A percentile compares a stretch with the other conserved stretches of the same genome.
Conservation (phyloP, 2,113 vertebrate species). For the Seriola aureovittata region DNA sequence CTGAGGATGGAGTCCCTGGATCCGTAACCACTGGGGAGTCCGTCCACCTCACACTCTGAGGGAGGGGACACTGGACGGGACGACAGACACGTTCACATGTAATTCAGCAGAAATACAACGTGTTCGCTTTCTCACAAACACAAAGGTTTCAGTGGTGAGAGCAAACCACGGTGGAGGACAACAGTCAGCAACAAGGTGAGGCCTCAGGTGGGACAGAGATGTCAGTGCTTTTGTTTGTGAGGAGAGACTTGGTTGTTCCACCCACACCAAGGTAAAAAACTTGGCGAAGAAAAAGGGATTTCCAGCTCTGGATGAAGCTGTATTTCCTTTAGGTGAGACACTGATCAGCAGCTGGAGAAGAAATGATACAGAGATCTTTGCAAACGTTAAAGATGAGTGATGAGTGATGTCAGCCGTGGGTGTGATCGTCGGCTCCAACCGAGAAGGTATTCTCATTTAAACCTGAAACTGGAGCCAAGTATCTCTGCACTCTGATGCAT, state of each 20-base stretch:
- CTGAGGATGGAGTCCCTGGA: constrained; percentile 83
- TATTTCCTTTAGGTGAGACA: neutral
- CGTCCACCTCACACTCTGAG: constrained; percentile 77
- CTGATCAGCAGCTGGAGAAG: neutral
- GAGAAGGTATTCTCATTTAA: neutral
- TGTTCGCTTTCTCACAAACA: neutral
- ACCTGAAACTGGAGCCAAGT: constrained; percentile 12
- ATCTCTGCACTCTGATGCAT: neutral
- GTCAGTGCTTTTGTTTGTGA: constrained; percentile 7
- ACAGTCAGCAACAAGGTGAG: neutral
- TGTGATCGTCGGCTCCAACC: neutral
- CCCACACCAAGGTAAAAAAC: neutral
- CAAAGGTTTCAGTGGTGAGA: neutral
- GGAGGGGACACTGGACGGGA: constrained; percentile 74
- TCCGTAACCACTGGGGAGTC: constrained; percentile 72
- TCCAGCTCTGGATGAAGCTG: neutral
- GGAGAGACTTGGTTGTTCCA: neutral
- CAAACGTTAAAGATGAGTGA: neutral
- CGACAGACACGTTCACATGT: constrained; percentile 1
- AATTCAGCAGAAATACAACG: neutral
- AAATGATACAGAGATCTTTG: neutral
- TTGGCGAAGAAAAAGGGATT: neutral
- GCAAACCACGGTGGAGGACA: neutral
- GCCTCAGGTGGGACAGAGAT: neutral
- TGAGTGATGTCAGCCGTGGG: neutral